Percentiles rank a stretch among this genome's conserved stretches.
Conservation (phyloP, 2,113 vertebrate genomes). For the Emydura subglobosa region DNA sequence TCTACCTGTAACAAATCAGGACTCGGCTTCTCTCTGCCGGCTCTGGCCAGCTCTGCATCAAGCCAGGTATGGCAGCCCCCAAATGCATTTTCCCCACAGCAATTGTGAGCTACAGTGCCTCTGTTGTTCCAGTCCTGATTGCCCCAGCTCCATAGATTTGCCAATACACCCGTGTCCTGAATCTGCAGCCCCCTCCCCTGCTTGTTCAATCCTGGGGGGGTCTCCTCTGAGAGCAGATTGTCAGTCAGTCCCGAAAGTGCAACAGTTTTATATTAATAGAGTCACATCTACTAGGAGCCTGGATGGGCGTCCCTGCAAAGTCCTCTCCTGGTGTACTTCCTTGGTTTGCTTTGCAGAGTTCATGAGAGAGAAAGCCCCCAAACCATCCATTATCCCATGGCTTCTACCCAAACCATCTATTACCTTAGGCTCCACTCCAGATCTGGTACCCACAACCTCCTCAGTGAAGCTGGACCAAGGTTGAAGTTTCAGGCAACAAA, state of each 20-base stretch:
- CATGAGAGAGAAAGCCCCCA: background rate
- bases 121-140: background rate
- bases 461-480: background rate
- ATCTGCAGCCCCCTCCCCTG: background rate
- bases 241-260: background rate
- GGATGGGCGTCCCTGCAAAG: background rate
- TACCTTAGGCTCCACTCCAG: background rate
- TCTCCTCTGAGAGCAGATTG: background rate
- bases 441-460: background rate
- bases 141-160: background rate
- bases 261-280: background rate
- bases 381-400: background rate
- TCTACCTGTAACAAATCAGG: background rate
- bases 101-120: background rate
- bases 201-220: too few relatives aligned
- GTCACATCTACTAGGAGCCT: background rate
- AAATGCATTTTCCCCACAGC: background rate
- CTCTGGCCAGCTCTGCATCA: background rate
- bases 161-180: background rate
- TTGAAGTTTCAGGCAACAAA: background rate
- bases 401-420: background rate
- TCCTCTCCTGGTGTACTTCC: background rate
- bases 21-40: background rate
- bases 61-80: background rate
- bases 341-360: background rate